Base-by-base conservation (phyloP, 2,797 vertebrate genomes). In the Eidolon dupreanum region DNA sequence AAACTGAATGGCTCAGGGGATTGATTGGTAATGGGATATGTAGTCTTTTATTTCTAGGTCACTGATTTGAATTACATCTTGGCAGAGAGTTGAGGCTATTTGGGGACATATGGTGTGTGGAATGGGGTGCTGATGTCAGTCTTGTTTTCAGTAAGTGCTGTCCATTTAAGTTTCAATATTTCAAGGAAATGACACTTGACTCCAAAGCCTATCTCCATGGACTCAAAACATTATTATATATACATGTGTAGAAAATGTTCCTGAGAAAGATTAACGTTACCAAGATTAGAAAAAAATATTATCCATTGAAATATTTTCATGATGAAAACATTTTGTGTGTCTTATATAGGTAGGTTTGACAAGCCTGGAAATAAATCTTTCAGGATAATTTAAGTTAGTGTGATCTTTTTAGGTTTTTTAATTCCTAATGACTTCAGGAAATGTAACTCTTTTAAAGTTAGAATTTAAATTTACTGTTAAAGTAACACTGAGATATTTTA, bases 1-100 rank as follows among this genome's bases (percentile, higher is more conserved):
- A 96, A 95, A 95, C 94, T 36, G 51, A 96, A 93, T 96, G 91
- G 49, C 95, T 97, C 93, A 90, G 41, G 94, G 97, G 93, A 96
- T 95, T 95, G 96, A 97, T 77, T 97, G 43, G 65, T 97, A 97
- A 97, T 96, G 88, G 93, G 55, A 84, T 93, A 93, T 94, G 93
- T 46, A 97, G 93, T 96, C 88, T 97, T 97, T 97, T 94, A 96
- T 97, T 97, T 97, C 96, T 96, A 97, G 97, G 97, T 97, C 96
- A 97, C 91, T 96, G 96, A 88, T 94, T 97, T 97, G 96, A 97
- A 97, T 97, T 96, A 94, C 55, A 68, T 87, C 88, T 97, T 97
- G 97, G 96, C 97, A 97, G 93, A 84, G 66, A 97, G 86, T 90
- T 41, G 79, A 94, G 87, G 78, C 88, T 89, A 93, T 96, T 95